Evolutionary conservation across 1,140 invertebrate genomes (phyloP).

Genomic region (Magallana gigas): DNA sequence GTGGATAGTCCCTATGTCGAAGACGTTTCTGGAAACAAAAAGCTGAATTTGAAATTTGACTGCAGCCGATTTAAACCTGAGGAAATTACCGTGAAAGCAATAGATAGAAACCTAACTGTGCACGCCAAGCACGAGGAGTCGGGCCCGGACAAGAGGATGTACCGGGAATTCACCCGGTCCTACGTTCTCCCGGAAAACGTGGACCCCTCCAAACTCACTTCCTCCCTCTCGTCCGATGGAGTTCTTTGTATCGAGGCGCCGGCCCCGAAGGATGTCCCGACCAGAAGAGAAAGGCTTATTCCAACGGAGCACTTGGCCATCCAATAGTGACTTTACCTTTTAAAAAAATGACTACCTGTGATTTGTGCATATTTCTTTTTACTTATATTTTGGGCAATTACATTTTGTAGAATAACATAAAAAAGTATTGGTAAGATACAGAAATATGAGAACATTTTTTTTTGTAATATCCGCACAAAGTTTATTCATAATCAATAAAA

Average conservation of each 20-base stretch:
- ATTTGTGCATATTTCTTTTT: too few relatives aligned
- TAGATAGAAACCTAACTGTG: constrained; percentile 72
- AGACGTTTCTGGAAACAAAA: constrained; percentile 71
- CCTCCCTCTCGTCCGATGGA: constrained; percentile 74
- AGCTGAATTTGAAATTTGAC: constrained; percentile 74
- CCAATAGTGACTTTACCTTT: background rate
- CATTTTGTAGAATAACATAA: too few relatives aligned
- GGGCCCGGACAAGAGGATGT: constrained; percentile 67
- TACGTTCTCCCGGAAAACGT: constrained; percentile 75
- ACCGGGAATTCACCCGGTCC: constrained; percentile 74
- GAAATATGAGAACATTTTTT: too few relatives aligned
- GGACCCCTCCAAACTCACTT: constrained; percentile 71
- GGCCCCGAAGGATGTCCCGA: constrained; percentile 65
- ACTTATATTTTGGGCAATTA: too few relatives aligned
- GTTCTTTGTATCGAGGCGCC: constrained; percentile 75
- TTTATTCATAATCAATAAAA: too few relatives aligned
- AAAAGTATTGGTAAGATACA: too few relatives aligned
- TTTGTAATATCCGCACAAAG: too few relatives aligned
- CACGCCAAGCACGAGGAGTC: constrained; percentile 72
- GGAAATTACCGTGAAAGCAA: constrained; percentile 74
- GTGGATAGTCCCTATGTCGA: constrained; percentile 71
- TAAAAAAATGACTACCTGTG: too few relatives aligned
- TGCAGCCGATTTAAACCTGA: constrained; percentile 75
- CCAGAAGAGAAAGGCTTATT: constrained; percentile 69
- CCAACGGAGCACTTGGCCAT: constrained; percentile 64